Evolutionary conservation across 2,888 invertebrate species (phyloP), one percentile per base, ranked within the genome.

Genomic region (Agonopterix arenella): DNA sequence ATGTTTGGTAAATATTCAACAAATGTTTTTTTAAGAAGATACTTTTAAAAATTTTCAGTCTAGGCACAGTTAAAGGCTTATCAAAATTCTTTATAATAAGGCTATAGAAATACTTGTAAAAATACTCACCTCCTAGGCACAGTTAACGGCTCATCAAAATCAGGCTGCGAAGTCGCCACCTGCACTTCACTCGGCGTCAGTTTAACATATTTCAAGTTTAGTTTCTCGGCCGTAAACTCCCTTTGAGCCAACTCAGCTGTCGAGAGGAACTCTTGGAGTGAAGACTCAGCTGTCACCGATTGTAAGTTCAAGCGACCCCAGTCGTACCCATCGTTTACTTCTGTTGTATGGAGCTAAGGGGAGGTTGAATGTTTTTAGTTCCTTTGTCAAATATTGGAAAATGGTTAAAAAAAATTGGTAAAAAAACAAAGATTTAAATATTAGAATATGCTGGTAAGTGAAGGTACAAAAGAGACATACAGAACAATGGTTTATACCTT

Each of bases 221-320:
- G 76, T 73, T 97, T 97, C 74, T 98, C 97, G 2, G 96, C 94
- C 69, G 95, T 94, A 75, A 98, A 99, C 76, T 99, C 98, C 0
- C 96, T 95, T 41, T 97, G 96, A 0, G 98, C 98, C 52, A 99
- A 84, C 79, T 98, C 95, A 0, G 99, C 99, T 0, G 97, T 98
- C 0, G 97, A 94, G 3, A 99, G 88, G 76, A 99, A 99, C 70
- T 98, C 99, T 85, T 98, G 97, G 54, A 99, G 93, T 0, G 97
- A 96, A n/a, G 95, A 96, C 76, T 98, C 97, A 62, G 98, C 98
- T 0, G 98, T 98, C 0, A 98, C 95, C 0, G 98, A 98, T 67
- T 95, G 94, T 1, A 97, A 90, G 81, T 98, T 98, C 1, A 97
- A 85, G 8, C 96, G 91, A 40, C 95, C 96, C 97, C 97, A 97